Conservation (phyloP, 2,113 vertebrate genomes). For the Monarcha castaneiventris region DNA sequence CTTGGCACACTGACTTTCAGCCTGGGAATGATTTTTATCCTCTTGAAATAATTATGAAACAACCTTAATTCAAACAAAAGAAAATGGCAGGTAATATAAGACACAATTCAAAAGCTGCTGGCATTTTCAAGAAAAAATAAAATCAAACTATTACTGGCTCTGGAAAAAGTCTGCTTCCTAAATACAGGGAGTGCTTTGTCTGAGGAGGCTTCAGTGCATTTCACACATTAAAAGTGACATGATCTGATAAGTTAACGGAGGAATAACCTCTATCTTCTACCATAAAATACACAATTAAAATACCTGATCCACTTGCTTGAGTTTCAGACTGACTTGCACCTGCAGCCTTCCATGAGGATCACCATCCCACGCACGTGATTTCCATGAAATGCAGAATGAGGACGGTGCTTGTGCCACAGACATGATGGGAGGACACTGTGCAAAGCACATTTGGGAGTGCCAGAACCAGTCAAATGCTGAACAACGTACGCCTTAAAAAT, state of each 20-base stretch:
- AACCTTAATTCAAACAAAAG: constrained; percentile 20
- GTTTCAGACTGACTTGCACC: neutral
- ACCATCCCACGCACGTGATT: neutral
- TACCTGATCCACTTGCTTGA: neutral
- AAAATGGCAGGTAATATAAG: constrained; percentile 6
- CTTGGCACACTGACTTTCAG: neutral
- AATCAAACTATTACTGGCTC: neutral
- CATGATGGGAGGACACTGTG: fast-evolving
- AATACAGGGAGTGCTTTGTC: neutral
- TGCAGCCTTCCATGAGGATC: neutral
- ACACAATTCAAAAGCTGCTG: neutral
- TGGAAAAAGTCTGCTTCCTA: neutral
- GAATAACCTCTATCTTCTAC: neutral
- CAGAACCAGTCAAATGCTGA: neutral
- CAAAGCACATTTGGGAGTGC: neutral
- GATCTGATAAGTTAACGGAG: neutral
- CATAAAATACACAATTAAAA: neutral
- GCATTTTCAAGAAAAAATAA: neutral
- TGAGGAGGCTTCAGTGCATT: neutral
- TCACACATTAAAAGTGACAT: neutral
- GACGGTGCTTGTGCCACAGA: neutral
- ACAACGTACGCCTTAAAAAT: neutral
- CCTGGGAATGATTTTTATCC: neutral
- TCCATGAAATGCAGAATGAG: neutral
- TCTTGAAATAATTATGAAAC: constrained; percentile 10